Base-by-base conservation (phyloP, 1,140 invertebrate genomes). In the Microvelia longipes region DNA sequence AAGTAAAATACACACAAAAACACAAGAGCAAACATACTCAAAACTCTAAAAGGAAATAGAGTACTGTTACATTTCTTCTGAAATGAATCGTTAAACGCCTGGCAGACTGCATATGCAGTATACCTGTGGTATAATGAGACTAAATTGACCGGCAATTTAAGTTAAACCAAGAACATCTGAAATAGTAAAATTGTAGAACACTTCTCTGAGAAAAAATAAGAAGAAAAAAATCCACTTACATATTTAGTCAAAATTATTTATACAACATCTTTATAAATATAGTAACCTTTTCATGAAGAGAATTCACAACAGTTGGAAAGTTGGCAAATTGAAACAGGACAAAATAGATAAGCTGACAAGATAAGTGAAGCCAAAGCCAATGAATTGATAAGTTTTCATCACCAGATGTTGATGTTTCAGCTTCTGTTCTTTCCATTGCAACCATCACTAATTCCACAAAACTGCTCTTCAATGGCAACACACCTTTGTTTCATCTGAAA, bases 281-380 rank as follows among this genome's bases (percentile, higher is more conserved):
- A n/a, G n/a, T 73, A 77, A 90, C 87, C 83, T 93, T 94, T 69
- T 92, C 89, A 79, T 95, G 90, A 27, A 98, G 83, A 0, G 90
- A 88, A 78, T 90, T 86, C 0, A 98, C 92, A 76, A 98, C 92
- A 75, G 92, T 93, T 29, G 92, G 90, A 78, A 98, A 98, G 73
- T 87, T 91, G 0, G 93, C 92, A 79, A 94, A 95, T 78, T 96
- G 93, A 76, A 95, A 96, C 0, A 98, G 82, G 28, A 97, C 92
- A 81, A 98, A 94, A 81, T 96, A 97, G 70, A 98, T 98, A 0
- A 98, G 82, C 79, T 98, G 94, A 19, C 92, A 94, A 1, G 94
- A 96, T 0, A 98, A 81, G 80, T 97, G 93, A 65, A 96, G 82
- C 94, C 94, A 98, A 19, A 93, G 83, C 82, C 91, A 92, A 77